Evolutionary conservation across 2,888 invertebrate species (phyloP).

Genomic region (Phytoseiulus persimilis): DNA sequence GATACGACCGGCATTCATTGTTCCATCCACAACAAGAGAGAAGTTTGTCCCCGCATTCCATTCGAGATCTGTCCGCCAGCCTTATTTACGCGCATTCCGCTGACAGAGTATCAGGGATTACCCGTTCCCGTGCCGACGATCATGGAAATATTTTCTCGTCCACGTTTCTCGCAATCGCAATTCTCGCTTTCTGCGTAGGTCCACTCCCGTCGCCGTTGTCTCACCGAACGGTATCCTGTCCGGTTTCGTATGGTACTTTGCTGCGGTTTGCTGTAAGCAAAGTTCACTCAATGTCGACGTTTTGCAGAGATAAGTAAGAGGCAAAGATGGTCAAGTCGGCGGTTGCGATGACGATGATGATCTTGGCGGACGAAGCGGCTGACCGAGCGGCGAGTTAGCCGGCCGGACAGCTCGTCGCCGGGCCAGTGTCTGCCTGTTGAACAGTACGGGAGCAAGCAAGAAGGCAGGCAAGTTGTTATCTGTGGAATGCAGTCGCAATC

Average conservation of each 20-base stretch:
- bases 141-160: background rate
- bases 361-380: background rate
- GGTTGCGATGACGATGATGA: background rate
- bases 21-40: background rate
- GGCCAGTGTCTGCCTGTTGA: background rate
- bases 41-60: background rate
- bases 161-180: background rate
- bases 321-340: background rate
- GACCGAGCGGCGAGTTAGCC: background rate
- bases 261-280: background rate
- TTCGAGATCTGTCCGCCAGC: background rate
- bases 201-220: background rate
- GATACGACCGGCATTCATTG: background rate
- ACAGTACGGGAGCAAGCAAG: background rate
- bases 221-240: background rate
- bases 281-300: background rate
- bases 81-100: background rate
- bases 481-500: slow-evolving; percentile 5
- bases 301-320: background rate
- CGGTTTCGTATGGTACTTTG: background rate
- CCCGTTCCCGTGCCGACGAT: background rate
- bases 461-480: background rate
- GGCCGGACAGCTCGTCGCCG: background rate
- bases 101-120: background rate
- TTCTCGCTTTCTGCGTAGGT: background rate